Evolutionary conservation across 2,888 invertebrate genomes (phyloP).

Genomic region (Apotomis capreana): DNA sequence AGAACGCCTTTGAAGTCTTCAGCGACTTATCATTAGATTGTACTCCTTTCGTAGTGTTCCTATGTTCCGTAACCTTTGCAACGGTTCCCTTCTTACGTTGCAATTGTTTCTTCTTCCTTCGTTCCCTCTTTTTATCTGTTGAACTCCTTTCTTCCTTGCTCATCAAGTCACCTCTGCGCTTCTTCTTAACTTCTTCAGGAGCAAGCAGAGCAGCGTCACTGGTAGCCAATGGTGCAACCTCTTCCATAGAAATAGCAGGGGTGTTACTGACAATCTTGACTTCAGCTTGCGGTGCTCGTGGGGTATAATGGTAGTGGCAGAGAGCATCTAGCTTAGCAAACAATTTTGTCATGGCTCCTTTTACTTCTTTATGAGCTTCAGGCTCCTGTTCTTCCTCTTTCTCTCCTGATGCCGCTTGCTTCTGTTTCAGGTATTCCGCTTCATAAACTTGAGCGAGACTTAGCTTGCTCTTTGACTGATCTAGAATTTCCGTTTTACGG

Average conservation of each 20-base stretch:
- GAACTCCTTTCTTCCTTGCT: slow-evolving; percentile 91
- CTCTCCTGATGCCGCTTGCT: slow-evolving; percentile 82
- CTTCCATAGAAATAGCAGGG: slow-evolving; percentile 96
- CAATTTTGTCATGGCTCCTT: slow-evolving; percentile 87
- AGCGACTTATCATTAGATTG: slow-evolving; percentile 83
- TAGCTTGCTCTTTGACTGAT: slow-evolving; percentile 97
- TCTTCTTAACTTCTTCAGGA: slow-evolving; percentile 94
- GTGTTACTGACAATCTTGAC: slow-evolving; percentile 95
- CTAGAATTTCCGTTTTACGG: slow-evolving; percentile 93
- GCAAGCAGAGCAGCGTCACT: slow-evolving; percentile 94
- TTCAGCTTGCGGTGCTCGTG: slow-evolving; percentile 93
- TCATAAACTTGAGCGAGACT: slow-evolving; percentile 98
- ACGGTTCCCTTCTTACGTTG: slow-evolving; percentile 83
- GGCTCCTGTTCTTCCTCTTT: slow-evolving; percentile 86
- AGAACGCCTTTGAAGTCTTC: slow-evolving; percentile 91
- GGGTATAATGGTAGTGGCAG: slow-evolving; percentile 97
- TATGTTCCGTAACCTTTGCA: slow-evolving; percentile 74
- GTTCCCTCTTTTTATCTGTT: slow-evolving; percentile 94
- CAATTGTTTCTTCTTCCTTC: slow-evolving; percentile 92
- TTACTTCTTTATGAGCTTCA: slow-evolving; percentile 90
- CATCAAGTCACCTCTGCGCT: slow-evolving; percentile 79
- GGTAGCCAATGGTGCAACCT: slow-evolving; percentile 95
- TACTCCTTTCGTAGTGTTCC: slow-evolving; percentile 83
- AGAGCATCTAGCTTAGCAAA: slow-evolving; percentile 95
- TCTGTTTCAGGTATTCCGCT: slow-evolving; percentile 90